These are phyloP conservation scores for Premnoplex brunnescens DNA, from an alignment of 2,797 vertebrate genomes.

Conservation along the genomic window DNA sequence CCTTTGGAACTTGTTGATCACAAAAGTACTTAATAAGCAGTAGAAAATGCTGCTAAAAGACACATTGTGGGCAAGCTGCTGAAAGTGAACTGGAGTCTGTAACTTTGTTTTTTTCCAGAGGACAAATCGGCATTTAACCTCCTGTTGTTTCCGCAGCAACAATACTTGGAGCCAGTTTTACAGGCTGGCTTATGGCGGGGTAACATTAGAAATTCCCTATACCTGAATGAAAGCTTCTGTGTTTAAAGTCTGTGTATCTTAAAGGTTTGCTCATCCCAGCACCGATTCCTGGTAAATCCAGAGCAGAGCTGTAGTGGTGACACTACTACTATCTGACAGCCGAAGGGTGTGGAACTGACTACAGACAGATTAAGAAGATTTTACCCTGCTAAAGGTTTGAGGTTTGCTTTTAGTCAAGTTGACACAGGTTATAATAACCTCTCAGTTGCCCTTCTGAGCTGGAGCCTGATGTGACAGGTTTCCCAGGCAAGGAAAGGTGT, in stretches of 20 bases:
- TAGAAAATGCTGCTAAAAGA: not conserved
- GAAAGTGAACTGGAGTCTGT: not conserved
- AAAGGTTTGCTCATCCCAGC: not conserved
- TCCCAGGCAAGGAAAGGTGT: not conserved
- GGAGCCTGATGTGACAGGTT: not conserved
- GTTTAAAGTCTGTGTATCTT: fast-evolving
- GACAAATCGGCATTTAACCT: fast-evolving
- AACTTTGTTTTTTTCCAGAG: not conserved
- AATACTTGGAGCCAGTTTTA: not conserved
- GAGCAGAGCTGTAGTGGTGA: not conserved
- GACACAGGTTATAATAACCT: not conserved
- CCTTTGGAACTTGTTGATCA: not conserved
- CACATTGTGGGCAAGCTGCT: not conserved
- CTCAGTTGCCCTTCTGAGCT: not conserved
- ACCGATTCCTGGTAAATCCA: fast-evolving
- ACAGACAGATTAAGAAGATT: not conserved
- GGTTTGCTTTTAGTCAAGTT: not conserved
- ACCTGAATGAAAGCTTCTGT: not conserved
- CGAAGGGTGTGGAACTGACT: not conserved
- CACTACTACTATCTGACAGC: not conserved
- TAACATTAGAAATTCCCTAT: not conserved
- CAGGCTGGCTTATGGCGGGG: not conserved
- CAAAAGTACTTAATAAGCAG: fast-evolving
- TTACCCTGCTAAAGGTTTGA: not conserved
- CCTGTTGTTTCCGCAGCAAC: not conserved